Evolutionary conservation across 2,797 vertebrate genomes (phyloP).

Genomic region (Ptychadena robeensis): DNA sequence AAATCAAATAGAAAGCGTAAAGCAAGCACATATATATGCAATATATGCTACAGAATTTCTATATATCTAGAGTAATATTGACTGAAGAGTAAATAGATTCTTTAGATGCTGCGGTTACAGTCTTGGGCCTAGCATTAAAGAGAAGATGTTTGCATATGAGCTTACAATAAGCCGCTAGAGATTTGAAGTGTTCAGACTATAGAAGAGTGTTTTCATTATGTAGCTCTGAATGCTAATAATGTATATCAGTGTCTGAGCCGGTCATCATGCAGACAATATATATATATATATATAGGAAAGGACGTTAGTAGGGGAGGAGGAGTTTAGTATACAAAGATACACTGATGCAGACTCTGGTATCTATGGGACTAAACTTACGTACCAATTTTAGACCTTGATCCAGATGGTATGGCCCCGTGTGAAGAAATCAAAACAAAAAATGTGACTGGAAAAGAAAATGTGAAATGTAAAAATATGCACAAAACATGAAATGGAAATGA

Average conservation of each 20-base stretch:
- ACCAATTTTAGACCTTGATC: constrained; percentile 55
- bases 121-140: constrained; percentile 16
- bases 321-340: neutral
- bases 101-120: constrained; percentile 4
- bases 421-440: constrained; percentile 61
- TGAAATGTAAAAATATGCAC: constrained; percentile 51
- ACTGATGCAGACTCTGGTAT: neutral
- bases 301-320: neutral
- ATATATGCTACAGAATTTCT: neutral
- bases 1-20: neutral
- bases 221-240: constrained; percentile 33
- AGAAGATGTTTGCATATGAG: constrained; percentile 32
- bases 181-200: constrained; percentile 10
- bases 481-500: neutral
- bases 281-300: no score
- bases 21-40: neutral
- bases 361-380: constrained; percentile 40
- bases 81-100: constrained; percentile 4
- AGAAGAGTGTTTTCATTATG: constrained; percentile 31
- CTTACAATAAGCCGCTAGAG: constrained; percentile 37
- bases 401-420: constrained; percentile 47
- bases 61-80: constrained; percentile 3
- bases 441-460: constrained; percentile 59
- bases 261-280: constrained; percentile 27
- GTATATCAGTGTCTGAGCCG: neutral